phyloP scores from a whole-genome alignment of 2,888 invertebrate species.

The Acrocera orbiculus region DNA sequence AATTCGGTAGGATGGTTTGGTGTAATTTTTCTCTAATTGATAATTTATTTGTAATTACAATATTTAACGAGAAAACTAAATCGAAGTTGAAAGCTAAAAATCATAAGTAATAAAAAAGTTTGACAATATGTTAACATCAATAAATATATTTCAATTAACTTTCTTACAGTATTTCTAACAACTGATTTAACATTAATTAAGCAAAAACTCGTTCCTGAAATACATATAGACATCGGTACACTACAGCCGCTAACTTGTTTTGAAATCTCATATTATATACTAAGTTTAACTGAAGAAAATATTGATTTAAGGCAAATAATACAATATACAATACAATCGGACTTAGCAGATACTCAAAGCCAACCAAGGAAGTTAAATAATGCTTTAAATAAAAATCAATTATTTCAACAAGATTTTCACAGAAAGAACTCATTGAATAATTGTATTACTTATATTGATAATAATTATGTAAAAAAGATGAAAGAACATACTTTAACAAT shows the following conservation, averaged over 20 bases:
- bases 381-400: too few species aligned
- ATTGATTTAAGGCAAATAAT: constrained; percentile 26
- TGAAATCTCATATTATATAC: constrained; percentile 27
- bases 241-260: constrained; percentile 23
- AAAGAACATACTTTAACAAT: constrained; percentile 24
- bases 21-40: too few species aligned
- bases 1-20: too few species aligned
- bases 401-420: too few species aligned
- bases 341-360: constrained; percentile 19
- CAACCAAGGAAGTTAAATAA: constrained; percentile 14
- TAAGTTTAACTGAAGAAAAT: constrained; percentile 24
- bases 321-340: too few species aligned
- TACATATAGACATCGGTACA: constrained; percentile 29
- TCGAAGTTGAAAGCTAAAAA: too few species aligned
- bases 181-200: constrained; percentile 32
- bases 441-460: constrained; percentile 27
- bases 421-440: too few species aligned
- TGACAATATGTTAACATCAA: not conserved
- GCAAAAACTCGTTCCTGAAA: constrained; percentile 33
- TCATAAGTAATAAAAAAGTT: too few species aligned
- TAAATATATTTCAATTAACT: too few species aligned
- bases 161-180: constrained; percentile 36
- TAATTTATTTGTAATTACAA: too few species aligned
- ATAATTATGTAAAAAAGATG: constrained; percentile 24
- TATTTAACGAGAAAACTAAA: too few species aligned